phyloP scores from a whole-genome alignment of 1,140 invertebrate species.

The Calosoma granatense region DNA sequence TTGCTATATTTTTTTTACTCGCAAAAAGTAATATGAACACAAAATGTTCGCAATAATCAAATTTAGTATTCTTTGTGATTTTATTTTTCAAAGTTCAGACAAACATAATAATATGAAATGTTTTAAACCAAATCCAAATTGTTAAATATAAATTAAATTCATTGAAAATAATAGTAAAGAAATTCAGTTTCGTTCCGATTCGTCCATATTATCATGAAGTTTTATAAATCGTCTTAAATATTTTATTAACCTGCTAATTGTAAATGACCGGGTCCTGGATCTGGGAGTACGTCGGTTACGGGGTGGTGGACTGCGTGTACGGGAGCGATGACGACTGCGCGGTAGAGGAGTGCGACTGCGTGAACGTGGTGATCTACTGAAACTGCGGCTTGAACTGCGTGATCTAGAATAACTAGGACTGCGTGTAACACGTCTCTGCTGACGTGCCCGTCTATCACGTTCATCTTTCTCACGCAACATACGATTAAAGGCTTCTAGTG shows the following conservation, averaged over 20 bases:
- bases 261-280: conserved; percentile 31
- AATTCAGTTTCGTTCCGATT: too few relatives aligned
- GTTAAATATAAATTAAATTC: too few relatives aligned
- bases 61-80: too few relatives aligned
- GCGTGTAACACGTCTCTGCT: conserved; percentile 42
- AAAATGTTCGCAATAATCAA: too few relatives aligned
- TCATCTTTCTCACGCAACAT: conserved; percentile 77
- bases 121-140: too few relatives aligned
- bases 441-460: conserved; percentile 51
- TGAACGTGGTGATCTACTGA: conserved; percentile 30
- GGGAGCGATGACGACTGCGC: neutral
- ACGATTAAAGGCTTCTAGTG: conserved; percentile 72
- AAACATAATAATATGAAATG: too few relatives aligned
- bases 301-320: neutral
- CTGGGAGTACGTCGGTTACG: conserved; percentile 9
- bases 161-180: too few relatives aligned
- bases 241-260: conserved; percentile 41
- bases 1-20: too few relatives aligned
- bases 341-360: conserved; percentile 19
- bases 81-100: too few relatives aligned
- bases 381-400: conserved; percentile 37
- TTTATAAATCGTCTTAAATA: too few relatives aligned
- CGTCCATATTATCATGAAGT: too few relatives aligned
- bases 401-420: conserved; percentile 35
- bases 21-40: too few relatives aligned